Conservation (phyloP, 1,140 invertebrate species). For the Sitobion miscanthi region DNA sequence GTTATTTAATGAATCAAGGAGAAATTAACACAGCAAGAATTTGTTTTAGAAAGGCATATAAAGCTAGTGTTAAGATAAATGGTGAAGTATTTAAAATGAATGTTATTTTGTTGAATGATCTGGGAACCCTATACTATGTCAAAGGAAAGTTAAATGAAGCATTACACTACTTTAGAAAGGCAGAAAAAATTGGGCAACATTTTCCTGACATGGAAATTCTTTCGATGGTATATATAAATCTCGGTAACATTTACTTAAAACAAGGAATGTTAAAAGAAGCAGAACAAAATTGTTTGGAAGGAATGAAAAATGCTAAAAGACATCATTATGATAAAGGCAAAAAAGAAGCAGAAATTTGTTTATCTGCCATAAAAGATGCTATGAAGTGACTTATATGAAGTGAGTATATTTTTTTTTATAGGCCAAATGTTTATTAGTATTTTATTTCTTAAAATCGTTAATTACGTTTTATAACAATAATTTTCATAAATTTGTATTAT, state of each 20-base stretch:
- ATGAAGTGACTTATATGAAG: neutral
- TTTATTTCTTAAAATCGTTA: no score
- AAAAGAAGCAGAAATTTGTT: constrained; percentile 73
- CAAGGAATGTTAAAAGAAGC: constrained; percentile 75
- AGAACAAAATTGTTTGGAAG: constrained; percentile 74
- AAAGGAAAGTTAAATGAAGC: constrained; percentile 73
- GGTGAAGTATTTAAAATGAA: constrained; percentile 76
- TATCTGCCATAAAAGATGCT: constrained; percentile 61
- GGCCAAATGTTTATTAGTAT: no score
- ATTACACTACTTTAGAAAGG: constrained; percentile 74
- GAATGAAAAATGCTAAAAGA: constrained; percentile 72
- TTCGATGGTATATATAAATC: constrained; percentile 79
- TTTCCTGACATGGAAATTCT: constrained; percentile 72
- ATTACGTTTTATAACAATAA: no score
- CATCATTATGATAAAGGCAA: constrained; percentile 70
- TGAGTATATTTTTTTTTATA: no score
- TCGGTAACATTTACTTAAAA: constrained; percentile 80
- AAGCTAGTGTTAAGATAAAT: constrained; percentile 69
- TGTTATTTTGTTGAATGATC: constrained; percentile 82
- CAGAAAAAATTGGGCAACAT: constrained; percentile 71
- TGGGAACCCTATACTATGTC: constrained; percentile 76
- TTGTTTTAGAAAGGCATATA: constrained; percentile 65
- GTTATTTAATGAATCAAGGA: no score
- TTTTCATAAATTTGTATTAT: no score
- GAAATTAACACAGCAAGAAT: no score